Evolutionary conservation across 2,113 vertebrate species (phyloP), one percentile per base, ranked within the genome.

Genomic region (Zosterops borbonicus): DNA sequence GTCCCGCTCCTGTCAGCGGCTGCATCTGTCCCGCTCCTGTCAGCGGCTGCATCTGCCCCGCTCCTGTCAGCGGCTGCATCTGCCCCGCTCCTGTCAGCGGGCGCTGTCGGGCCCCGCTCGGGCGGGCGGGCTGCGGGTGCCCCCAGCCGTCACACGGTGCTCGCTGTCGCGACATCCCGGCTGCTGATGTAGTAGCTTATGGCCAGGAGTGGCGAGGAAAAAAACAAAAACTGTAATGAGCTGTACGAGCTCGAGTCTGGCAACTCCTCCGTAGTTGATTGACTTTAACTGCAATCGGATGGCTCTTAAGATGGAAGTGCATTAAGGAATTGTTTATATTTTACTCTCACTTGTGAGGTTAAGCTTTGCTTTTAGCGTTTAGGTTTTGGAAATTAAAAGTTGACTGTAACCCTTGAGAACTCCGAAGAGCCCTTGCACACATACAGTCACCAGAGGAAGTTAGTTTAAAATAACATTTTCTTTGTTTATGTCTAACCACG

Each of bases 181-280:
- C 5, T 28, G 29, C 4, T 14, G 11, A 2, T 14, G 13, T 9
- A 11, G 31, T 15, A 10, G 4, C 6, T 12, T 13, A 2, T 8
- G 42, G 84, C 19, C 31, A 0, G 5, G 15, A 21, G 24, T 9
- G 37, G 42, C 1, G 21, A 20, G 14, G 9, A 13, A 1, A 1
- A 5, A 11, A 33, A 17, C 28, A 9, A 9, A 14, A 37, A 14
- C 22, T 5, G 0, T 8, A 0, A 4, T 16, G 33, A 78, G 1
- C 12, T 18, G 0, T 9, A 2, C 3, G 9, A 6, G 7, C 9
- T 69, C 3, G 5, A 31, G 24, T 9, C 14, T 21, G 28, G 25
- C 10, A 16, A 0, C 22, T 52, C 6, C 9, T 58, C 7, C 11
- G 35, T 9, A 23, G 49, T 0, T 18, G 14, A 9, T n/a, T 58